Percentiles rank a stretch among this genome's conserved stretches.
These are phyloP conservation scores for Beaufortia kweichowensis DNA, from an alignment of 2,113 vertebrate genomes.

Conservation along the genomic window DNA sequence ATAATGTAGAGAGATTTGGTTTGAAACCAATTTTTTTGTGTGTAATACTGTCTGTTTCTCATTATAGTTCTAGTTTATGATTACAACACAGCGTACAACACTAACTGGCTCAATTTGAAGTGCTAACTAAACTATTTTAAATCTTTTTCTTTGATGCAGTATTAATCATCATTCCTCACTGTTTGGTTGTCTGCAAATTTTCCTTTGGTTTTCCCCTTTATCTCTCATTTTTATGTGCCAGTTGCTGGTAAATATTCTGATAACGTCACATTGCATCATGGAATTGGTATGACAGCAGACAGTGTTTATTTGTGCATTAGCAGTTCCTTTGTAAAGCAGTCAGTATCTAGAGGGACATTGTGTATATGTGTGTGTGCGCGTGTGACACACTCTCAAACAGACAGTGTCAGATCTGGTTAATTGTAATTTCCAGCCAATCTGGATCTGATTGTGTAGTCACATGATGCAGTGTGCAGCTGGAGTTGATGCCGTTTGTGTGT, in stretches of 20 bases:
- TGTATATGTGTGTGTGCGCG: constrained; percentile 24
- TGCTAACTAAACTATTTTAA: not conserved
- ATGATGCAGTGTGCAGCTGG: constrained; percentile 63
- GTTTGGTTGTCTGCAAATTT: not conserved
- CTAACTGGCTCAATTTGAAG: not conserved
- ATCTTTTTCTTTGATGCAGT: not conserved
- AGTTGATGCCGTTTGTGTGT: constrained; percentile 54
- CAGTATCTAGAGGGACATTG: constrained; percentile 7
- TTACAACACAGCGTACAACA: no score
- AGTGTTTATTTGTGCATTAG: constrained; percentile 37
- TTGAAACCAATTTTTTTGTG: no score
- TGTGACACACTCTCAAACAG: not conserved
- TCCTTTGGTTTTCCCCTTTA: not conserved
- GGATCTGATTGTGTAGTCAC: constrained; percentile 54
- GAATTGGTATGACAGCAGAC: not conserved
- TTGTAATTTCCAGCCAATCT: constrained; percentile 45
- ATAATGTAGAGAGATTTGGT: no score
- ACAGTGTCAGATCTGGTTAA: constrained; percentile 30
- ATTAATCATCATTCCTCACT: not conserved
- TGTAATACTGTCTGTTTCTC: not conserved
- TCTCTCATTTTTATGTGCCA: not conserved
- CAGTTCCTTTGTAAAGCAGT: constrained; percentile 12
- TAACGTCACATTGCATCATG: not conserved
- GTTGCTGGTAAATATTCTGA: constrained; percentile 18
- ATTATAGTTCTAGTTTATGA: not conserved